phyloP scores from a whole-genome alignment of 2,113 vertebrate species.

The Marmota monax region DNA sequence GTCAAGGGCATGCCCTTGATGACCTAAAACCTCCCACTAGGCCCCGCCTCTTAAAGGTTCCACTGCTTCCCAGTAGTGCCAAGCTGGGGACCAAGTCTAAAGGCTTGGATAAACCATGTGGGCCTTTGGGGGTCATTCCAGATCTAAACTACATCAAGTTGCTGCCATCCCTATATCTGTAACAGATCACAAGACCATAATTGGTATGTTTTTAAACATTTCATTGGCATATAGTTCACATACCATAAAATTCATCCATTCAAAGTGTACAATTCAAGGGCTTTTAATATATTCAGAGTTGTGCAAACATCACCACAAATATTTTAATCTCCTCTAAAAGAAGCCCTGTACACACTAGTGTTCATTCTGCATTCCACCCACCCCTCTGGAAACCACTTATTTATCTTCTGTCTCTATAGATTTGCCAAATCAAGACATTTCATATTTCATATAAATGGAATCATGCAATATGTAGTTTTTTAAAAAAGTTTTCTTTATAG shows the following conservation, averaged over 20 bases:
- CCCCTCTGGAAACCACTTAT: neutral
- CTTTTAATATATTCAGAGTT: neutral
- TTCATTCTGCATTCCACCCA: too few species aligned
- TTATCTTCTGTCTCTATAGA: neutral
- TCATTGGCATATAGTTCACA: neutral
- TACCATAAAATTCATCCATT: neutral
- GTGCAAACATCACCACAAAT: neutral
- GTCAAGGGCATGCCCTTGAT: neutral
- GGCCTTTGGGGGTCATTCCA: neutral
- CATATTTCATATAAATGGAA: neutral
- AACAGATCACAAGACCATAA: neutral
- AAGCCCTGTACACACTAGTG: neutral
- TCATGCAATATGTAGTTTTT: neutral
- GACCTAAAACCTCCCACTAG: neutral
- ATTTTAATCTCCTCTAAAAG: conserved; percentile 22
- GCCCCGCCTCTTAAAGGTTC: neutral
- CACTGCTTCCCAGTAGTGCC: neutral
- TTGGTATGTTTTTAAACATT: neutral
- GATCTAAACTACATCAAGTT: neutral
- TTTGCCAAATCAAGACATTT: neutral
- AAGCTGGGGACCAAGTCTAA: neutral
- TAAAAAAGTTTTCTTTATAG: too few species aligned
- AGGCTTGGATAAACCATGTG: neutral
- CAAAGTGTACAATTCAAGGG: neutral
- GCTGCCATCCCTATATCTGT: neutral